A percentile compares a stretch with the other conserved stretches of the same genome.
These are phyloP conservation scores for Atherinosoma microstoma DNA, from an alignment of 2,797 vertebrate genomes.

Conservation along the genomic window DNA sequence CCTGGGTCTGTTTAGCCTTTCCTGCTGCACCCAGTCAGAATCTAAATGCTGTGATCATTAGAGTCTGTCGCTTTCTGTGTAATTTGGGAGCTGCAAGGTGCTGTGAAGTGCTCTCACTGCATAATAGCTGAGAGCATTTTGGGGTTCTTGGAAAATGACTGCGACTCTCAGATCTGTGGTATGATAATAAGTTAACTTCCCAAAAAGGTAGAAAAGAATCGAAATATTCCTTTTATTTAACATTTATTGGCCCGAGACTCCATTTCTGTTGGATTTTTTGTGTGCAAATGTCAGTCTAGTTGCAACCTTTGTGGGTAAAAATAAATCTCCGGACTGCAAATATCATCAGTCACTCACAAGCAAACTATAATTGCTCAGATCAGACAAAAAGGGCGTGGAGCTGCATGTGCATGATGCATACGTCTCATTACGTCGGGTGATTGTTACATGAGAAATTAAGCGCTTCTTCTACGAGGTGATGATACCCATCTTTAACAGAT, in stretches of 20 bases:
- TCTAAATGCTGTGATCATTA: slow-evolving; percentile 61
- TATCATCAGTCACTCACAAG: slow-evolving; percentile 58
- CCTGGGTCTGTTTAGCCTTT: slow-evolving; percentile 39
- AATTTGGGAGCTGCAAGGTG: slow-evolving; percentile 45
- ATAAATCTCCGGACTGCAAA: slow-evolving; percentile 54
- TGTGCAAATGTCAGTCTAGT: slow-evolving; percentile 39
- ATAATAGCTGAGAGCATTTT: slow-evolving; percentile 30
- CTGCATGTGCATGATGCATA: slow-evolving; percentile 38
- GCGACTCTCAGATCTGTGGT: slow-evolving; percentile 17
- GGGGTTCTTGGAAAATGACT: slow-evolving; percentile 20
- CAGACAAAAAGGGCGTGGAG: slow-evolving; percentile 13
- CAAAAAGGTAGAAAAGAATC: not conserved
- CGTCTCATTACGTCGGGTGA: slow-evolving; percentile 39
- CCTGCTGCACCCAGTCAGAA: slow-evolving; percentile 45
- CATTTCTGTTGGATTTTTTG: not conserved
- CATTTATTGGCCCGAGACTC: slow-evolving; percentile 3
- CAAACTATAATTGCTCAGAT: slow-evolving; percentile 41
- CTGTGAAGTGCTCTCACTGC: slow-evolving; percentile 42
- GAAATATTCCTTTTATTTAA: slow-evolving; percentile 16
- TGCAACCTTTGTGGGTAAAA: slow-evolving; percentile 29
- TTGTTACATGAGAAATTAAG: slow-evolving; percentile 35
- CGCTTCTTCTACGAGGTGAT: slow-evolving; percentile 1
- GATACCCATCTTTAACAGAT: slow-evolving; percentile 21
- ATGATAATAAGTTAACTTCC: not conserved
- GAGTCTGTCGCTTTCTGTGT: slow-evolving; percentile 34